Percentiles rank a stretch among this genome's conserved stretches.
phyloP scores from a whole-genome alignment of 2,888 invertebrate species.

The Polyommatus icarus region DNA sequence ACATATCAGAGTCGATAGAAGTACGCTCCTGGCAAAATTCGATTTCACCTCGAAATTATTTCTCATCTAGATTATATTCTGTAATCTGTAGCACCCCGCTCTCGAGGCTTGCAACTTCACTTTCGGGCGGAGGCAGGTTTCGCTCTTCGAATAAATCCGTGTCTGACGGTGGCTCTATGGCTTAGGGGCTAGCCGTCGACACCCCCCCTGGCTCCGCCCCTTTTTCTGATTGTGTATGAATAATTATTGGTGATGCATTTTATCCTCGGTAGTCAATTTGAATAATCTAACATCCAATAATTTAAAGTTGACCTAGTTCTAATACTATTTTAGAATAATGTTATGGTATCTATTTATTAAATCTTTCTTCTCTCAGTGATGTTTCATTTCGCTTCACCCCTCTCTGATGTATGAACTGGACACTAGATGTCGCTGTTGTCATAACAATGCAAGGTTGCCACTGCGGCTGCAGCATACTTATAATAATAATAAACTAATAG shows the following conservation, averaged over 20 bases:
- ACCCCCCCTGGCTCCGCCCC: neutral
- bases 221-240: conserved; percentile 27
- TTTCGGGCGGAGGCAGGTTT: neutral
- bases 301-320: conserved; percentile 65
- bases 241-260: conserved; percentile 29
- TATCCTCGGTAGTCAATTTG: conserved; percentile 64
- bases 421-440: neutral
- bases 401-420: neutral
- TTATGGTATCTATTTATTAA: conserved; percentile 78
- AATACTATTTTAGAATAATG: conserved; percentile 74
- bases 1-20: conserved; percentile 33
- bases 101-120: conserved; percentile 4
- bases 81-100: neutral
- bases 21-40: neutral
- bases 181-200: neutral
- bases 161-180: neutral
- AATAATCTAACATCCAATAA: conserved; percentile 60
- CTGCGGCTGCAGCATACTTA: too few relatives aligned
- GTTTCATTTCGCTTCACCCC: conserved; percentile 50
- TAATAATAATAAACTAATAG: too few relatives aligned
- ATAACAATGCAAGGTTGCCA: too few relatives aligned
- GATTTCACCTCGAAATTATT: neutral
- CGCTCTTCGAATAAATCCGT: neutral
- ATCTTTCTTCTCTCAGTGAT: conserved; percentile 74
- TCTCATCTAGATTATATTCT: neutral